Evolutionary conservation across 2,797 vertebrate genomes (phyloP).

Genomic region (Myotis myotis): DNA sequence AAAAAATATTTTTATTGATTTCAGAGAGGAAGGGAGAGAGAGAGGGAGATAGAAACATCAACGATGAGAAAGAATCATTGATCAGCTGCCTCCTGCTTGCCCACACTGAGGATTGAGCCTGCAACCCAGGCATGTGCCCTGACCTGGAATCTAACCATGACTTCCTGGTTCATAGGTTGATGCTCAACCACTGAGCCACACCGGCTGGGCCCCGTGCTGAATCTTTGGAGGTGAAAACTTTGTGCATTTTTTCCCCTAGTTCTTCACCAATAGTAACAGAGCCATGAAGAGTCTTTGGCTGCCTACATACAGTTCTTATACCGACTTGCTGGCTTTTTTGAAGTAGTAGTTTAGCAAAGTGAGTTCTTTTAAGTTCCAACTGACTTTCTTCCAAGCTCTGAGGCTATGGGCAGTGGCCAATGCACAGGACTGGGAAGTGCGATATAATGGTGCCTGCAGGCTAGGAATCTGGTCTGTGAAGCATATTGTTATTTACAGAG

Average conservation of each 20-base stretch:
- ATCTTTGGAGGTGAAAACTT: neutral
- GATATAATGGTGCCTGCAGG: conserved; percentile 64
- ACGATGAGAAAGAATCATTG: too few relatives aligned
- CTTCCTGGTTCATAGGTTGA: too few relatives aligned
- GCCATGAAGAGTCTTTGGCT: neutral
- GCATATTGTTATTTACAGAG: conserved; percentile 75
- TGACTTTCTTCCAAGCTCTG: conserved; percentile 59
- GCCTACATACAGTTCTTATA: conserved; percentile 6
- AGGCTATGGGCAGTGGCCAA: conserved; percentile 44
- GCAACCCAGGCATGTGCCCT: too few relatives aligned
- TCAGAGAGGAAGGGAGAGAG: too few relatives aligned
- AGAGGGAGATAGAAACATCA: too few relatives aligned
- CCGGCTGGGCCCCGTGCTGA: neutral
- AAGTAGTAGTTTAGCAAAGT: conserved; percentile 36
- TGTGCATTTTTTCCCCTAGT: neutral
- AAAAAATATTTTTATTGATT: too few relatives aligned
- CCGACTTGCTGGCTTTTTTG: conserved; percentile 28
- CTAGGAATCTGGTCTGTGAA: conserved; percentile 66
- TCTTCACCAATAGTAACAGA: neutral
- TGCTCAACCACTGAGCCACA: too few relatives aligned
- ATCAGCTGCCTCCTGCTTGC: too few relatives aligned
- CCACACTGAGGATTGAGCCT: too few relatives aligned
- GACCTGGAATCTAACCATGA: too few relatives aligned
- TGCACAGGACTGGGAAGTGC: conserved; percentile 42
- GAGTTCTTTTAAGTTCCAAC: conserved; percentile 41